Percentiles rank a stretch among this genome's conserved stretches.
phyloP scores from a whole-genome alignment of 2,113 vertebrate species.

The Siniperca knerii region DNA sequence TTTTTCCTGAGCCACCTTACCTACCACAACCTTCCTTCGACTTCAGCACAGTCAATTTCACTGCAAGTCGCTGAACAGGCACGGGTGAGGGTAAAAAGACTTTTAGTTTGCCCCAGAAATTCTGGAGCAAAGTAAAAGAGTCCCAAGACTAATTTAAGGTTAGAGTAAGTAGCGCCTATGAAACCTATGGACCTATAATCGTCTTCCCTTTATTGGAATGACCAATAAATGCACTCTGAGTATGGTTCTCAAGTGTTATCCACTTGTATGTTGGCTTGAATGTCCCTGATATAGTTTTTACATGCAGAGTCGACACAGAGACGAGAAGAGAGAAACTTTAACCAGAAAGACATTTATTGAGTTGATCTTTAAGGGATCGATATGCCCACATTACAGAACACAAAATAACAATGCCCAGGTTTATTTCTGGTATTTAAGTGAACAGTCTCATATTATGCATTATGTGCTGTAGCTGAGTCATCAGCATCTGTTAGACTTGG shows the following conservation, averaged over 20 bases:
- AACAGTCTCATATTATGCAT: neutral
- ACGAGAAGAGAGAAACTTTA: no score
- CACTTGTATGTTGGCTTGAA: neutral
- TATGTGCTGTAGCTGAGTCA: neutral
- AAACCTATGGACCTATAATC: neutral
- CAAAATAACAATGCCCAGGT: neutral
- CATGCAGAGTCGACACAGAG: no score
- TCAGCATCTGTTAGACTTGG: neutral
- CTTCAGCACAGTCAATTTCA: neutral
- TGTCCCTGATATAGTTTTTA: neutral
- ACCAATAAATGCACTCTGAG: neutral
- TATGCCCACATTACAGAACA: neutral
- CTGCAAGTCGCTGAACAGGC: neutral
- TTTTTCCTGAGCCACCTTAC: slow-evolving; percentile 1
- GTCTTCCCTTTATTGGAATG: no score
- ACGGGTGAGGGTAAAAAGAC: neutral
- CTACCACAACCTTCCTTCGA: neutral
- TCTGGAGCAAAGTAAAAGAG: neutral
- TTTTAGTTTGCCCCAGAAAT: no score
- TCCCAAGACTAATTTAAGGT: neutral
- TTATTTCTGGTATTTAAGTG: neutral
- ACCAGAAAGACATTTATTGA: neutral
- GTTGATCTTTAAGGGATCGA: neutral
- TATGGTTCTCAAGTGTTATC: neutral
- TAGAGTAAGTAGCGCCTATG: neutral